Conservation (phyloP, 2,797 vertebrate species). For the Steatocranus sp. region DNA sequence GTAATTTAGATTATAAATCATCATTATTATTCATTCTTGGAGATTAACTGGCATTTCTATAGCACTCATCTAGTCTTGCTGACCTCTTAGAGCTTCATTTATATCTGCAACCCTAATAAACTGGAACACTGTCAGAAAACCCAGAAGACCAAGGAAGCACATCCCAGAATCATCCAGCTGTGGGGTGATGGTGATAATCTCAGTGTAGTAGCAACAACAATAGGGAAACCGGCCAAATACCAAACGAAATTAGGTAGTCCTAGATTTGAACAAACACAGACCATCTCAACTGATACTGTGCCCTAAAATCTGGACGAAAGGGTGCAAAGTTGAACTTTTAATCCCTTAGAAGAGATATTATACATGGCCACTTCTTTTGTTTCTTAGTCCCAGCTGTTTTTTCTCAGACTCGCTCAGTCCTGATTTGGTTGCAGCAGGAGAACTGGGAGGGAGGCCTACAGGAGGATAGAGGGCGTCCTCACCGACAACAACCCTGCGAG, state of each 20-base stretch:
- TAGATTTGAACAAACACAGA: not conserved
- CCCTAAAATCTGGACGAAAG: not conserved
- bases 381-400: not conserved
- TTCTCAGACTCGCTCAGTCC: not conserved
- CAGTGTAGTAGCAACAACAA: not conserved
- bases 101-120: fast-evolving
- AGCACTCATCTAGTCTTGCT: not conserved
- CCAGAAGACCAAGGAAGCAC: not conserved
- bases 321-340: not conserved
- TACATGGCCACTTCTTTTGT: not conserved
- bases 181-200: not conserved
- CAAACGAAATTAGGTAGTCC: not conserved
- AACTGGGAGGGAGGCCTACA: not conserved
- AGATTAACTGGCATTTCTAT: not conserved
- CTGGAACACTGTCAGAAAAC: not conserved
- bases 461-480: not conserved
- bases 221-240: not conserved
- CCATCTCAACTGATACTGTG: not conserved
- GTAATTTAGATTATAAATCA: not conserved
- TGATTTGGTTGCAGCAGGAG: not conserved
- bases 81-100: not conserved
- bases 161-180: not conserved
- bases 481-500: not conserved
- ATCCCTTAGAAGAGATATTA: not conserved
- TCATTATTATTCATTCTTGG: not conserved